Base-by-base conservation (phyloP, 2,888 invertebrate species). In the Gibbula magus region DNA sequence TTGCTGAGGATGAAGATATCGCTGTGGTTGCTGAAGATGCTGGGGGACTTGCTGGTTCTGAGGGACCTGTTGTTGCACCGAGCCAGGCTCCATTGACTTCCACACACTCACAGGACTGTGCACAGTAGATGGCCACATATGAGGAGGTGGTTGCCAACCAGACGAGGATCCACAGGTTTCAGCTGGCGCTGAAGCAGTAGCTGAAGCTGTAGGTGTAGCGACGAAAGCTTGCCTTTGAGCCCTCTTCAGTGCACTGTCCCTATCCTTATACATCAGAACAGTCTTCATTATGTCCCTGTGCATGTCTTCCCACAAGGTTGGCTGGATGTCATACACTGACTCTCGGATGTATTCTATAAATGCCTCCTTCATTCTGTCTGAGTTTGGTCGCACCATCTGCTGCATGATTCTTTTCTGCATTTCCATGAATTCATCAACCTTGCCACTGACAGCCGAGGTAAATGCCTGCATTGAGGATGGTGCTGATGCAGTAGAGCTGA, bases 221-320 rank as follows among this genome's bases (percentile, higher is more conserved):
- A n/a, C n/a, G 22, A 51, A 39, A 75, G 32, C 32, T 32, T 54
- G 10, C 32, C 61, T 25, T 45, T 61, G 75, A n/a, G 20, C 29
- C 18, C n/a, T 79, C 29, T 73, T 78, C 75, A 77, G 73, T 66
- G 77, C 74, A 74, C 32, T 77, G 45, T 80, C 80, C 73, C 75
- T 80, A 51, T 80, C 80, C 73, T 78, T 74, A 56, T 74, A 80
- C 79, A 78, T 80, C 73, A 80, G 78, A n/a, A 80, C 80, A 80
- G 80, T 80, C 66, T 78, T 78, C 80, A 78, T 80, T 67, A 78
- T 78, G 78, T 61, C 75, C 74, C 54, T 32, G 61, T 78, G 75
- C 61, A 78, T 80, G n/a, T 80, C 74, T 56, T 80, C 66, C 80
- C 77, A 80, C 22, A 80, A 51, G 54, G 16, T 54, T 80, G 80